Evolutionary conservation across 2,888 invertebrate genomes (phyloP), one percentile per base, ranked within the genome.

Genomic region (Heliconius ethilla): DNA sequence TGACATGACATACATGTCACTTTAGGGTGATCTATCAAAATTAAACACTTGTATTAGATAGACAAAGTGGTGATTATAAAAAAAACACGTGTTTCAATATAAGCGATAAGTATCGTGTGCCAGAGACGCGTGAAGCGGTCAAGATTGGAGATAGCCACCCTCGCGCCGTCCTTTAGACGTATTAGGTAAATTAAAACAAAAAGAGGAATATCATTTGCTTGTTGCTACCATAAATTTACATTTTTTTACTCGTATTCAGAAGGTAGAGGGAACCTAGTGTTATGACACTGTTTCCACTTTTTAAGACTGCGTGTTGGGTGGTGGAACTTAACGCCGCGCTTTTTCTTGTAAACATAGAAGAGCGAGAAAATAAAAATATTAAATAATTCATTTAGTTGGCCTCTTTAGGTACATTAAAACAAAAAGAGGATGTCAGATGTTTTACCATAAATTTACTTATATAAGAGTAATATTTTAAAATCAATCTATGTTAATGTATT

Each of bases 121-220:
- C 91, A 90, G 90, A 91, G 91, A 91, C 89, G 88, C 87, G 88
- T 89, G 87, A 88, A 91, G 89, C 90, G 90, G 89, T 87, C 89
- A 89, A 88, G 93, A 92, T 93, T 86, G 89, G 87, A 87, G 90
- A 91, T 89, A 89, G 77, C 90, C 91, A 90, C 88, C 89, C 90
- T 75, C 63, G 72, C 65, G n/a, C 73, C 73, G 74, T 62, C 70
- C 67, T 75, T 65, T 45, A 40, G 40, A 74, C 74, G 65, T 74
- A 74, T 74, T 74, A 74, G 74, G 74, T 74, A 74, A 74, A 74
- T 74, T 74, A 65, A 74, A 74, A 74, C 74, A 74, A 74, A 55
- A 72, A 33, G 55, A 55, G 33, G 29, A 59, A 59, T 72, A 59
- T 59, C n/a, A 59, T 72, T 72, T 37, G 25, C 22, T 51, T 70